Evolutionary conservation across 2,113 vertebrate species (phyloP).

Genomic region (Todiramphus chloris): DNA sequence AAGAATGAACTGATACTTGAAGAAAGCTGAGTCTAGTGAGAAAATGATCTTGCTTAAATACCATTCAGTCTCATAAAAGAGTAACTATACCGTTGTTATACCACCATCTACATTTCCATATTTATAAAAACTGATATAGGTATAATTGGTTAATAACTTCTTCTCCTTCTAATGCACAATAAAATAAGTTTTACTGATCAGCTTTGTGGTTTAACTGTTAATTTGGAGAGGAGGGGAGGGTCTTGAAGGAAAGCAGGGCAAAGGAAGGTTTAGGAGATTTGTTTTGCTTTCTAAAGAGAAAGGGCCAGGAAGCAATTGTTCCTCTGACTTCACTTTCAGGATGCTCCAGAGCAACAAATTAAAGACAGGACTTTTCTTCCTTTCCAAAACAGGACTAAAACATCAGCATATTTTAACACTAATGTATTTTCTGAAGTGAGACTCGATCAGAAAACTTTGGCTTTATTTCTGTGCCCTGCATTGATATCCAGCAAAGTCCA

Average conservation of each 20-base stretch:
- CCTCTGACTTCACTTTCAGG: neutral
- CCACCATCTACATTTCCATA: conserved; percentile 2
- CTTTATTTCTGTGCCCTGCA: neutral
- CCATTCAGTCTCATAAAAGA: conserved; percentile 43
- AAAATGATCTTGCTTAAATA: conserved; percentile 58
- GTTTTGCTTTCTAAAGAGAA: neutral
- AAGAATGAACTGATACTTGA: conserved; percentile 18
- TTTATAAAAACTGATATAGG: conserved; percentile 31
- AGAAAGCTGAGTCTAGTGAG: conserved; percentile 64
- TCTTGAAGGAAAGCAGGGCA: neutral
- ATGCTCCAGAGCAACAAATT: conserved; percentile 43
- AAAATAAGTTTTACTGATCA: conserved; percentile 26
- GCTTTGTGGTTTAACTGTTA: neutral
- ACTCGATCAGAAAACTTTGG: conserved; percentile 10
- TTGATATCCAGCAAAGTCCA: neutral
- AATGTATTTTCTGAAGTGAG: conserved; percentile 26
- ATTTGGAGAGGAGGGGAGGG: neutral
- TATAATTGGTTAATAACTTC: conserved; percentile 16
- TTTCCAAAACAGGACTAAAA: neutral
- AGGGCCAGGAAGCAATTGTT: neutral
- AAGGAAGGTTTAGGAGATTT: neutral
- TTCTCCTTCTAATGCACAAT: neutral
- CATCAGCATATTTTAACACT: neutral
- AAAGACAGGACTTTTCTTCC: neutral
- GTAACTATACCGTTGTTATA: conserved; percentile 6